phyloP scores from a whole-genome alignment of 1,140 invertebrate species.

The Calliopsis andreniformis region DNA sequence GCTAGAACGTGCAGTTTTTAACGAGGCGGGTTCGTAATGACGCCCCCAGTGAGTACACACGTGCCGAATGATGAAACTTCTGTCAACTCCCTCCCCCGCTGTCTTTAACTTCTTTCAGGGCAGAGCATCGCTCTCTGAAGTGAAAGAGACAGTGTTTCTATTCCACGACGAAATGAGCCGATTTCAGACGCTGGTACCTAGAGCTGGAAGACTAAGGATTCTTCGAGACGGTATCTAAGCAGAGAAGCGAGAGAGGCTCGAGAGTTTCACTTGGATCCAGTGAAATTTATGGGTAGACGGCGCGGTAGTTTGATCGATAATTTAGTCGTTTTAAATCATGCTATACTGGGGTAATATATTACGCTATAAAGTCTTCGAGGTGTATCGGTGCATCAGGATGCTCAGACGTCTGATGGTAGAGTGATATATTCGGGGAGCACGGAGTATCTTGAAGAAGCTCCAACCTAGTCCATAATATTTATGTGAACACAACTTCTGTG shows the following conservation, averaged over 20 bases:
- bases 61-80: conserved; percentile 41
- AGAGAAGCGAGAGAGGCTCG: neutral
- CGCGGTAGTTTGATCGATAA: conserved; percentile 29
- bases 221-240: too few species aligned
- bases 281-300: conserved; percentile 11
- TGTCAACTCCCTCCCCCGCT: neutral
- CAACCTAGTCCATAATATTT: too few species aligned
- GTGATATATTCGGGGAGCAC: neutral
- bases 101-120: conserved; percentile 29
- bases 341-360: neutral
- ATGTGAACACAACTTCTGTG: neutral
- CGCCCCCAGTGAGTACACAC: conserved; percentile 25
- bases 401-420: conserved; percentile 1
- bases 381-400: neutral
- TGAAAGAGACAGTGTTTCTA: neutral
- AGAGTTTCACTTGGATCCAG: neutral
- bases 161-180: neutral
- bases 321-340: conserved; percentile 23
- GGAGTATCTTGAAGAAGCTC: neutral
- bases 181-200: neutral
- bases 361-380: conserved; percentile 7
- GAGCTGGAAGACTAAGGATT: too few species aligned
- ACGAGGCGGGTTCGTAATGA: conserved; percentile 45
- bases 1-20: conserved; percentile 50
- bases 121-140: neutral